Percentiles rank a stretch among this genome's conserved stretches.
These are phyloP conservation scores for Meriones unguiculatus DNA, from an alignment of 2,113 vertebrate genomes.

Conservation along the genomic window DNA sequence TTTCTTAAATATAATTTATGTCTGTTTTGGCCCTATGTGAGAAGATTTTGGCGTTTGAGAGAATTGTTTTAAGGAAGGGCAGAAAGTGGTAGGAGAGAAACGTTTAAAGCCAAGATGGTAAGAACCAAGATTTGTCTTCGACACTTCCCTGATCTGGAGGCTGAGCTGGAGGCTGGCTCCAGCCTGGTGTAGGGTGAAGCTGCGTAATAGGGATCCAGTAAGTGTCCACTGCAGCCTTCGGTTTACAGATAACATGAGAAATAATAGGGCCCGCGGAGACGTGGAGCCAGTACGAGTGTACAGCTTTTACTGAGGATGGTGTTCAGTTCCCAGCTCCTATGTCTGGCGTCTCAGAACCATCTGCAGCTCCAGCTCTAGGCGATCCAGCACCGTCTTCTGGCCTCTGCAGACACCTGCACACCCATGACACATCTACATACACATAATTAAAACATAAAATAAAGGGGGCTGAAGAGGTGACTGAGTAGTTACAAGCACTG, in stretches of 20 bases:
- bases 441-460: not conserved
- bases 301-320: not conserved
- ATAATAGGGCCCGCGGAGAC: not conserved
- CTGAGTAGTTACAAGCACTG: no score
- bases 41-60: not conserved
- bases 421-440: not conserved
- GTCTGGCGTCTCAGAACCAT: no score
- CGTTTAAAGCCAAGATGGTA: not conserved
- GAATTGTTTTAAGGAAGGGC: slow-evolving; percentile 3
- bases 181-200: not conserved
- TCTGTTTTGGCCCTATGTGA: not conserved
- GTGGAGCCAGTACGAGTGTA: not conserved
- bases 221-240: not conserved
- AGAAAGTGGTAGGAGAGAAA: not conserved
- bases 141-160: not conserved
- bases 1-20: not conserved
- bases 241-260: not conserved
- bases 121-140: not conserved
- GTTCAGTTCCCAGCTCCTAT: not conserved
- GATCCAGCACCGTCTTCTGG: not conserved
- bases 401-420: not conserved
- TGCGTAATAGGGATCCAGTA: no score
- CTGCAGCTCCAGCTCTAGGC: not conserved
- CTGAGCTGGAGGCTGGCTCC: rapidly evolving
- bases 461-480: no score